phyloP scores from a whole-genome alignment of 2,888 invertebrate species.

The Galerucella pusilla region DNA sequence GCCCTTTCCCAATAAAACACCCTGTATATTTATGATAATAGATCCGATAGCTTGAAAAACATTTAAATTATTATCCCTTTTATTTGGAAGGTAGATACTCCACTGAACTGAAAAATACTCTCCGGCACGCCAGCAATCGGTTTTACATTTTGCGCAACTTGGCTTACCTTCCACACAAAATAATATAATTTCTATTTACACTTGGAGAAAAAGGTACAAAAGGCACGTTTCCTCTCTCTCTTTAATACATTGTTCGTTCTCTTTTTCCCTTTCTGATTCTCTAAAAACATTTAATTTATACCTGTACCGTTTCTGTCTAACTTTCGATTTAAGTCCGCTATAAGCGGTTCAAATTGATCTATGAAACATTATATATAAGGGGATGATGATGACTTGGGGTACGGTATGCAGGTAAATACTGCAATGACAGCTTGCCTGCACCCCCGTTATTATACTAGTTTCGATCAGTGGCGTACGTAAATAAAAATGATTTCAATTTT shows the following conservation, averaged over 20 bases:
- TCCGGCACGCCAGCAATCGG: no score
- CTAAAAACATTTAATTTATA: slow-evolving; percentile 16
- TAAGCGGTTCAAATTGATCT: slow-evolving; percentile 20
- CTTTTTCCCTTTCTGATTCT: neutral
- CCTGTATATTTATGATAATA: no score
- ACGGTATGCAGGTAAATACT: slow-evolving; percentile 59
- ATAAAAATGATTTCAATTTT: neutral
- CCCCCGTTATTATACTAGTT: slow-evolving; percentile 54
- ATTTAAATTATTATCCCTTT: no score
- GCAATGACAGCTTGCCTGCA: slow-evolving; percentile 61
- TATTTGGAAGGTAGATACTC: neutral
- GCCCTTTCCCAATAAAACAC: no score
- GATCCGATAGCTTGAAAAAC: no score
- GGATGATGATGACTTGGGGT: slow-evolving; percentile 23
- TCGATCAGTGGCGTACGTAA: slow-evolving; percentile 29
- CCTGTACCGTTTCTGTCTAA: slow-evolving; percentile 21
- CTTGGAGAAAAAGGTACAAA: slow-evolving; percentile 1
- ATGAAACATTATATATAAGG: slow-evolving; percentile 29
- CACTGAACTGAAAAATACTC: neutral
- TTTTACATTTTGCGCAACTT: slow-evolving; percentile 3
- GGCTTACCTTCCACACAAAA: slow-evolving; percentile 2
- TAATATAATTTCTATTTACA: slow-evolving; percentile 15
- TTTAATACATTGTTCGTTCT: neutral
- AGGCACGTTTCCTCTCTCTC: neutral
- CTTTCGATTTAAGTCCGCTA: slow-evolving; percentile 10